Percentiles rank a stretch among this genome's conserved stretches.
These are phyloP conservation scores for Ochropleura leucogaster DNA, from an alignment of 2,888 invertebrate species.

Conservation along the genomic window DNA sequence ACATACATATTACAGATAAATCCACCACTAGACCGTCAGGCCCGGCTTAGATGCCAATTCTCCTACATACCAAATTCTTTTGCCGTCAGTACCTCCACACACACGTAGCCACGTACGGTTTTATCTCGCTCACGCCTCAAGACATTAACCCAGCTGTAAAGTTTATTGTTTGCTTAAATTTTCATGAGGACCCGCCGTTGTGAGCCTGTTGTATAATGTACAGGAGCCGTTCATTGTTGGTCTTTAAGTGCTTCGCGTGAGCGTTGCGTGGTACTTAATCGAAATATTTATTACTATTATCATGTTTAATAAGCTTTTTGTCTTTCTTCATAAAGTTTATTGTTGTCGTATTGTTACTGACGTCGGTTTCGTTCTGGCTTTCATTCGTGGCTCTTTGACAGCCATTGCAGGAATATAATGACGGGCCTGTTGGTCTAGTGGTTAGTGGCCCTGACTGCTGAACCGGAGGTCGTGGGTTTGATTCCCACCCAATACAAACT, in stretches of 20 bases:
- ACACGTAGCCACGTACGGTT: conserved; percentile 41
- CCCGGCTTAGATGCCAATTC: too few relatives aligned
- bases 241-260: conserved; percentile 43
- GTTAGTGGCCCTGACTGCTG: too few relatives aligned
- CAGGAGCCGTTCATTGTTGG: conserved; percentile 36
- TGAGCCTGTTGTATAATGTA: conserved; percentile 55
- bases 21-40: too few relatives aligned
- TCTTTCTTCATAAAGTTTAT: neutral
- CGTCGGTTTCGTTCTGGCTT: neutral
- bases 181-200: conserved; percentile 58
- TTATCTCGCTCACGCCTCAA: conserved; percentile 59
- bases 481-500: too few relatives aligned
- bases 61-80: conserved; percentile 16
- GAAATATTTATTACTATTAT: conserved; percentile 35
- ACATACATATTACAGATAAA: too few relatives aligned
- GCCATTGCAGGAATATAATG: neutral
- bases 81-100: conserved; percentile 22
- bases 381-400: neutral
- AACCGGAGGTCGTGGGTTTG: too few relatives aligned
- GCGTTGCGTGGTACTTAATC: conserved; percentile 39
- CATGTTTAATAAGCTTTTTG: conserved; percentile 6
- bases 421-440: too few relatives aligned
- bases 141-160: conserved; percentile 60
- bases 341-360: neutral
- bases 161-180: conserved; percentile 65